phyloP scores from a whole-genome alignment of 2,797 vertebrate species.

The Myripristis murdjan region DNA sequence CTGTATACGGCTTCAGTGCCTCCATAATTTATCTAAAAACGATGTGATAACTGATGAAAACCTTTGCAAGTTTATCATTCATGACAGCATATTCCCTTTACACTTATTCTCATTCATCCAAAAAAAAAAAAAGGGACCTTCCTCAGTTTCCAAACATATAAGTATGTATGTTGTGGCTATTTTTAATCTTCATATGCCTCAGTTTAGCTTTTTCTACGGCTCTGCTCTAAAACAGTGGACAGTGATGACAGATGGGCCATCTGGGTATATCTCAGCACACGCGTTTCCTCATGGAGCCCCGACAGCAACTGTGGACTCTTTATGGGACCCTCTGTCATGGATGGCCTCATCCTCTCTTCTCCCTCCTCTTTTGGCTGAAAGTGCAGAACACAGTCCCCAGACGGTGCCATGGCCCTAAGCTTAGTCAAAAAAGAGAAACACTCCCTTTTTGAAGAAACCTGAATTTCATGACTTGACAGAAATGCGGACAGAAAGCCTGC shows the following conservation, averaged over 20 bases:
- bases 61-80: too few species aligned
- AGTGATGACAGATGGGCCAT: constrained; percentile 6
- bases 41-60: too few species aligned
- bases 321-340: constrained; percentile 30
- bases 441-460: background rate
- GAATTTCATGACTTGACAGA: constrained; percentile 32
- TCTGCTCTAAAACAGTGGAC: constrained; percentile 6
- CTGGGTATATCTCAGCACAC: background rate
- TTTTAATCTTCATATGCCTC: background rate
- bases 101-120: too few species aligned
- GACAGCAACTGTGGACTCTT: constrained; percentile 23
- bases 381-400: constrained; percentile 25
- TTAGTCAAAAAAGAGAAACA: constrained; percentile 23
- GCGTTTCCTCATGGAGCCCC: constrained; percentile 3
- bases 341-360: constrained; percentile 11
- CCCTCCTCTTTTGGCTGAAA: constrained; percentile 5
- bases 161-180: too few species aligned
- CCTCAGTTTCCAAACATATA: too few species aligned
- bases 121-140: too few species aligned
- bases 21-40: too few species aligned
- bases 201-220: background rate
- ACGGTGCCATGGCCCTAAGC: constrained; percentile 14
- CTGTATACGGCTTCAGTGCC: too few species aligned
- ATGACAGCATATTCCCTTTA: too few species aligned
- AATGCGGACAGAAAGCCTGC: constrained; percentile 29